These are phyloP conservation scores for Biston stratarius DNA, from an alignment of 2,888 invertebrate genomes.

Conservation along the genomic window DNA sequence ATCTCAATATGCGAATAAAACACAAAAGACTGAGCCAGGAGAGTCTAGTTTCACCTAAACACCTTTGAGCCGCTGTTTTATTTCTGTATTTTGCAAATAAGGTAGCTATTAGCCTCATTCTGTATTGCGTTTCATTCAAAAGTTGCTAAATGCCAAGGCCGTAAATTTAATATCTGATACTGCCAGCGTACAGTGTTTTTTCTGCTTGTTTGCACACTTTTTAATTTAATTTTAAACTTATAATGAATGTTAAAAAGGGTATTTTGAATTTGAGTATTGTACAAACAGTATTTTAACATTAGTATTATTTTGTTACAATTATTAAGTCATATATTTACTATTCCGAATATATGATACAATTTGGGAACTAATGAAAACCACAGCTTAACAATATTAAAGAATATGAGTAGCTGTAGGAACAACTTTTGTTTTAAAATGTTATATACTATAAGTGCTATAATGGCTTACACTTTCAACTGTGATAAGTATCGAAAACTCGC, in stretches of 20 bases:
- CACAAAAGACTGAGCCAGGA: conserved; percentile 31
- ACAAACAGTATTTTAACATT: not conserved
- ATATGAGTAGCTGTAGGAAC: conserved; percentile 8
- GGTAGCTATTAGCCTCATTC: conserved; percentile 33
- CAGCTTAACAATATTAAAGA: conserved; percentile 9
- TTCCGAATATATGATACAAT: not conserved
- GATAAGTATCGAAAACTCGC: conserved; percentile 27
- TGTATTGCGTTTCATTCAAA: conserved; percentile 41
- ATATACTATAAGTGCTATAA: too few relatives aligned
- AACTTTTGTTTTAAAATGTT: conserved; percentile 15
- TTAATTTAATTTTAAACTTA: not conserved
- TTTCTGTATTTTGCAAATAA: conserved; percentile 31
- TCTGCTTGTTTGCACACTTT: conserved; percentile 33
- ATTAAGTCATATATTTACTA: too few relatives aligned
- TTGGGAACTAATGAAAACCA: not conserved
- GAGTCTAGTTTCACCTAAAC: conserved; percentile 26
- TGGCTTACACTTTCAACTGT: conserved; percentile 20
- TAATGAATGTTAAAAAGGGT: too few relatives aligned
- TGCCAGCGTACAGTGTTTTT: conserved; percentile 30
- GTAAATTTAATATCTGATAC: conserved; percentile 36
- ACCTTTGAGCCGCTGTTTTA: conserved; percentile 16
- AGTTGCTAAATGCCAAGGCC: conserved; percentile 39
- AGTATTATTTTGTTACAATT: not conserved
- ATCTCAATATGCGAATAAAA: conserved; percentile 34
- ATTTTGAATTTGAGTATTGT: not conserved